These are phyloP conservation scores for Gallinago nigripennis DNA, from an alignment of 2,797 vertebrate species.

Conservation along the genomic window DNA sequence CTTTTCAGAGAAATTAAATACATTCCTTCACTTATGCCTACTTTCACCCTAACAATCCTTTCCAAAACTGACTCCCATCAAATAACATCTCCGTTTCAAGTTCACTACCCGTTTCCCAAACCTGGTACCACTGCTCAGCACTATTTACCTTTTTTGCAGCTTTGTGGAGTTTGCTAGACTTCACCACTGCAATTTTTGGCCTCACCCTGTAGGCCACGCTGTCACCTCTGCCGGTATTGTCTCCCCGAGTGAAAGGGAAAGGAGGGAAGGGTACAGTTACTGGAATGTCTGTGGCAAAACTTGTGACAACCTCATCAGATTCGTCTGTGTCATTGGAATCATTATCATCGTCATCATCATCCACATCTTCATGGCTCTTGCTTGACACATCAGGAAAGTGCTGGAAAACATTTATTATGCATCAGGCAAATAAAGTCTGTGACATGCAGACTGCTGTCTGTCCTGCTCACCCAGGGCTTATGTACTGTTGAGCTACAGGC, in stretches of 20 bases:
- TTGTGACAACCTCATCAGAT: constrained; percentile 59
- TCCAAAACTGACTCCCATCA: not conserved
- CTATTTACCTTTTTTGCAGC: constrained; percentile 63
- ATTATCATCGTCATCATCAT: constrained; percentile 19
- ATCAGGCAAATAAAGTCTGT: not conserved
- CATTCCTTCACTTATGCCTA: not conserved
- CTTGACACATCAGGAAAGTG: constrained; percentile 50
- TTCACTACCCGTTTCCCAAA: not conserved
- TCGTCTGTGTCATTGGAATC: constrained; percentile 71
- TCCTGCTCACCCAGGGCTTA: not conserved
- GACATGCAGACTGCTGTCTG: not conserved
- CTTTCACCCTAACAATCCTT: not conserved
- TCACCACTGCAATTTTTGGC: not conserved
- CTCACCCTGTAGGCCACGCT: constrained; percentile 55
- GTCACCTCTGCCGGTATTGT: constrained; percentile 69
- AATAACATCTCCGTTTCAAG: not conserved
- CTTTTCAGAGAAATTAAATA: not conserved
- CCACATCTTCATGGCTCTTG: constrained; percentile 65
- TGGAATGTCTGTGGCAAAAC: constrained; percentile 42
- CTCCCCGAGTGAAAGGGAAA: constrained; percentile 43
- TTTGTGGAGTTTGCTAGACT: constrained; percentile 15
- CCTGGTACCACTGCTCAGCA: not conserved
- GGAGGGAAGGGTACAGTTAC: constrained; percentile 17
- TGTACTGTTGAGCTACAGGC: fast-evolving
- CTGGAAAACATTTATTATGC: constrained; percentile 45